Evolutionary conservation across 2,113 vertebrate species (phyloP), one percentile per base, ranked within the genome.

Genomic region (Alligator mississippiensis): DNA sequence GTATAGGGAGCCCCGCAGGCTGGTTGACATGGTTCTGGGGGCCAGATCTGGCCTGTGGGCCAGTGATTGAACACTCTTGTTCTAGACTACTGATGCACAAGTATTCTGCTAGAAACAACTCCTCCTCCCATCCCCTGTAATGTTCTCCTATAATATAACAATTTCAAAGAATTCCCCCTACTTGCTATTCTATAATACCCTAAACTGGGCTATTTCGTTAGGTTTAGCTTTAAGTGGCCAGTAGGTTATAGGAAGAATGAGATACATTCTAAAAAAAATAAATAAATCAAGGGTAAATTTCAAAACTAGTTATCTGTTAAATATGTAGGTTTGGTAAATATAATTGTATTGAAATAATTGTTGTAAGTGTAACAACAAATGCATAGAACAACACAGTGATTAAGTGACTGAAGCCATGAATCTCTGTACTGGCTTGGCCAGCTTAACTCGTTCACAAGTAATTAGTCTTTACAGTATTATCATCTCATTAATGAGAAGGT

Each of bases 101-200:
- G 47, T 0, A 15, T 76, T n/a, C 3, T 88, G 22, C 4, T 28
- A 30, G 13, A 63, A 82, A n/a, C 75, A 0, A 0, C 34, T 47
- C 55, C 95, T 47, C 55, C 95, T 82, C 88, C 86, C 58, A 16
- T 64, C 59, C 75, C 92, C 61, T 91, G 6, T 3, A 0, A 17
- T 81, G 61, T 64, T 92, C 8, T n/a, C 9, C 54, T 63, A 6
- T 61, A 30, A 11, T 74, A 30, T 82, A 72, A 80, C 34, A 63
- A n/a, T 90, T 90, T 66, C 57, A 60, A 82, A 6, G 47, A 66
- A 25, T 80, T 88, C 34, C 55, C 21, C 24, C 5, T 38, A 59
- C 38, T 57, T 15, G 6, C 84, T 1, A 30, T 90, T 88, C 84
- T 84, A 63, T 57, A 70, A 28, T 34, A 64, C 5, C 57, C 0